Conservation (phyloP, 1,140 invertebrate genomes). For the Helicoverpa armigera region DNA sequence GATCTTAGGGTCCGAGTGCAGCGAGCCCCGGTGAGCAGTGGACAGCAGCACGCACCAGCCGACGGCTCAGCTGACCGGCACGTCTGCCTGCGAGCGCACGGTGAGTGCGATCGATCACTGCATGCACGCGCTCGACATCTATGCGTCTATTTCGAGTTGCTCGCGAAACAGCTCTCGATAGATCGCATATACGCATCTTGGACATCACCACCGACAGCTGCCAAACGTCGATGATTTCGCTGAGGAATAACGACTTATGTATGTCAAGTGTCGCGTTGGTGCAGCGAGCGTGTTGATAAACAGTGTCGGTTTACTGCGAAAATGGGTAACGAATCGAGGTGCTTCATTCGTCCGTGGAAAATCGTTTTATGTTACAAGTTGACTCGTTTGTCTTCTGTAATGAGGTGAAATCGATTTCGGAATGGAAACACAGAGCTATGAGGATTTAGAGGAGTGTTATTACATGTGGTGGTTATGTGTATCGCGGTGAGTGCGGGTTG, state of each 20-base stretch:
- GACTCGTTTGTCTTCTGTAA: slow-evolving; percentile 50
- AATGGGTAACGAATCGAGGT: slow-evolving; percentile 56
- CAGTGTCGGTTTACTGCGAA: slow-evolving; percentile 74
- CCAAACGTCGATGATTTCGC: slow-evolving; percentile 65
- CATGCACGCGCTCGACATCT: slow-evolving; percentile 76
- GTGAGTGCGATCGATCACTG: slow-evolving; percentile 83
- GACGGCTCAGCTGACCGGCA: slow-evolving; percentile 79
- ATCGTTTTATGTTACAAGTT: slow-evolving; percentile 66
- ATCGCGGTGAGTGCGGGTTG: slow-evolving; percentile 44
- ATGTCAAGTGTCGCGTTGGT: slow-evolving; percentile 60
- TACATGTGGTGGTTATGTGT: slow-evolving; percentile 52
- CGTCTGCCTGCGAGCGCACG: slow-evolving; percentile 77
- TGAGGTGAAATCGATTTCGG: slow-evolving; percentile 52
- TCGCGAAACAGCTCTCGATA: slow-evolving; percentile 69
- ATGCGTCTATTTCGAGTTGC: slow-evolving; percentile 82
- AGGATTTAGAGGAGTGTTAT: slow-evolving; percentile 56
- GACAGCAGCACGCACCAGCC: slow-evolving; percentile 57
- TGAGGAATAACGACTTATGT: slow-evolving; percentile 62
- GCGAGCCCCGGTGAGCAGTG: slow-evolving; percentile 44
- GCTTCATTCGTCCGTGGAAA: slow-evolving; percentile 59
- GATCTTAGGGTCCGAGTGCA: slow-evolving; percentile 51
- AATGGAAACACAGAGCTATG: slow-evolving; percentile 46
- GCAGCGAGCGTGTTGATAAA: slow-evolving; percentile 76
- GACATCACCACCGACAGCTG: slow-evolving; percentile 60
- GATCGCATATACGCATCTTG: slow-evolving; percentile 60